These are phyloP conservation scores for Pelodiscus sinensis DNA, from an alignment of 2,113 vertebrate genomes.

Conservation along the genomic window DNA sequence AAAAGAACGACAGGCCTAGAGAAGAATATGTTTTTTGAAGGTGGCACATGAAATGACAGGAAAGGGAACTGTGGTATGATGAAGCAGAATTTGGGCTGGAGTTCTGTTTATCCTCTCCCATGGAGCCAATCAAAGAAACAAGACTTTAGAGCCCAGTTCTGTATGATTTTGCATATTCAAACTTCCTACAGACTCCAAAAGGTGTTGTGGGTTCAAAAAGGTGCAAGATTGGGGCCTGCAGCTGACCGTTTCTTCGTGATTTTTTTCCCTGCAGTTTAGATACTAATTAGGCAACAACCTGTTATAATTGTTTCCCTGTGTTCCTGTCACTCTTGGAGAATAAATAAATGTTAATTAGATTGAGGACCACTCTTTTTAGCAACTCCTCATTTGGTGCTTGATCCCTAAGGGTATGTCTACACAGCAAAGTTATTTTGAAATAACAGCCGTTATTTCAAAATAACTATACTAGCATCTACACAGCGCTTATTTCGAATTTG, in stretches of 20 bases:
- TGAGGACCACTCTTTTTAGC: background rate
- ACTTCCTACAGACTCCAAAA: background rate
- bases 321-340: slow-evolving; percentile 27
- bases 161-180: background rate
- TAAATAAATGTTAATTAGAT: slow-evolving; percentile 32
- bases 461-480: no score
- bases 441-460: no score
- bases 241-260: background rate
- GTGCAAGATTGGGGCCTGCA: background rate
- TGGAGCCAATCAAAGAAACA: background rate
- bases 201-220: background rate
- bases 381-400: slow-evolving; percentile 29
- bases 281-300: slow-evolving; percentile 23
- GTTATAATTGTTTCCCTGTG: background rate
- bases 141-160: background rate
- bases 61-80: background rate
- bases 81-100: background rate
- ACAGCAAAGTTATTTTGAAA: no score
- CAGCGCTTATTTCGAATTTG: no score
- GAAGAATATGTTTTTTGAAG: background rate
- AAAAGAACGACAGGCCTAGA: background rate
- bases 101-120: fast-evolving
- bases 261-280: slow-evolving; percentile 15
- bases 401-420: background rate
- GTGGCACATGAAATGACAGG: background rate